phyloP scores from a whole-genome alignment of 2,113 vertebrate species.

The Equus przewalskii region DNA sequence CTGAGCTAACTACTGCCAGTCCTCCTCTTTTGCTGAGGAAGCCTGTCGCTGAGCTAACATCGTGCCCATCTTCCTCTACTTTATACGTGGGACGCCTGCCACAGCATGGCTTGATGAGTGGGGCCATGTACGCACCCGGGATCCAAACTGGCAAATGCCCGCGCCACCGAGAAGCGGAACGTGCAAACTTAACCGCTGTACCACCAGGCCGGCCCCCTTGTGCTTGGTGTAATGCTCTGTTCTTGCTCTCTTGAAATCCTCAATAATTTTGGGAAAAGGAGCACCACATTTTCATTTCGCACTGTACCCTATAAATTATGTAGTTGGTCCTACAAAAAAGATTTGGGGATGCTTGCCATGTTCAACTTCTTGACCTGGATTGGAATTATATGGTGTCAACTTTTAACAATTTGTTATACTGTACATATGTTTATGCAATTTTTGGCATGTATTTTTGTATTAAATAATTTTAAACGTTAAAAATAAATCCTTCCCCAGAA shows the following conservation, averaged over 20 bases:
- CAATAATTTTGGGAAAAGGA: background rate
- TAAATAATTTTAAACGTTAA: background rate
- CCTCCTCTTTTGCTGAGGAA: too few relatives aligned
- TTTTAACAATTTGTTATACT: background rate
- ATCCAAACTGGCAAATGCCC: too few relatives aligned
- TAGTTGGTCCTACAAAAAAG: background rate
- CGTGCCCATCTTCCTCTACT: too few relatives aligned
- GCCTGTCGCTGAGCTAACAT: too few relatives aligned
- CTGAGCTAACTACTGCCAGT: too few relatives aligned
- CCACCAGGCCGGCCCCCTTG: too few relatives aligned
- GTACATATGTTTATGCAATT: background rate
- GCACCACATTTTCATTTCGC: background rate
- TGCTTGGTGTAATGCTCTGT: background rate
- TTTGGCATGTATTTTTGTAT: background rate
- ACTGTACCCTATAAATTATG: background rate
- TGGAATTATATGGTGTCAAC: background rate
- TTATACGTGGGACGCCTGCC: too few relatives aligned
- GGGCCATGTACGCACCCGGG: too few relatives aligned
- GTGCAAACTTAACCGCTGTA: too few relatives aligned
- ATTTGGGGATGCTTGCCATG: background rate
- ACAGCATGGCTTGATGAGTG: too few relatives aligned
- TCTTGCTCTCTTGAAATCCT: background rate
- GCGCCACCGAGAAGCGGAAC: too few relatives aligned
- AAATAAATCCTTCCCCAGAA: constrained; percentile 30
- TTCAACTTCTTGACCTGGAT: background rate